Evolutionary conservation across 2,888 invertebrate genomes (phyloP).

Genomic region (Drosophila conformis): DNA sequence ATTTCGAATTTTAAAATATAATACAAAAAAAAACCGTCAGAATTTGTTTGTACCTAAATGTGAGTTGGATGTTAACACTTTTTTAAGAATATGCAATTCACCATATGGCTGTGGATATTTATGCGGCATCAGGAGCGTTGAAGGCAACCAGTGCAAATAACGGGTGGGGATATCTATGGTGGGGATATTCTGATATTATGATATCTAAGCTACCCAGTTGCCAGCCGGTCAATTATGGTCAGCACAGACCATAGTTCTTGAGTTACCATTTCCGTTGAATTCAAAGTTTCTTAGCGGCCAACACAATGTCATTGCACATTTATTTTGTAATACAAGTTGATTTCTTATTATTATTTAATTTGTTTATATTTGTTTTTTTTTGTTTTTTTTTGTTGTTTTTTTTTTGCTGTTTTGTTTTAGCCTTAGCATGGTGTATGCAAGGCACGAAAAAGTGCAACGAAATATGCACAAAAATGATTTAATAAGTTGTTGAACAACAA

Average conservation of each 20-base stretch:
- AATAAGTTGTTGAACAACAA: constrained; percentile 65
- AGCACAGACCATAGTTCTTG: neutral
- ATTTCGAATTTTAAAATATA: neutral
- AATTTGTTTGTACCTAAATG: neutral
- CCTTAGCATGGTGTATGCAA: constrained; percentile 7
- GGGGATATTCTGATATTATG: neutral
- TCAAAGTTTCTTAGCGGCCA: constrained; percentile 16
- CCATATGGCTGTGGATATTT: neutral
- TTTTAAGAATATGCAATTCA: neutral
- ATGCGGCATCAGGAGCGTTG: neutral
- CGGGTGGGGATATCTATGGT: neutral
- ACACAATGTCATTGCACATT: constrained; percentile 22
- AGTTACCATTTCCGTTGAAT: constrained; percentile 28
- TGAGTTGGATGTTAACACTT: neutral
- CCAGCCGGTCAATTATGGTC: neutral
- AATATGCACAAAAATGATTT: constrained; percentile 62
- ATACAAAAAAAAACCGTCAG: too few relatives aligned
- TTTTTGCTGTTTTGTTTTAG: neutral
- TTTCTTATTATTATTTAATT: neutral
- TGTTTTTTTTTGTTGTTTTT: neutral
- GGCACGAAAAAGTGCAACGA: constrained; percentile 31
- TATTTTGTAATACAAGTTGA: constrained; percentile 7
- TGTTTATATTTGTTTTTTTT: neutral
- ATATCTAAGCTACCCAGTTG: neutral
- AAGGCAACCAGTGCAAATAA: neutral